These are phyloP conservation scores for Zaprionus tsacasi DNA, from an alignment of 1,140 invertebrate genomes.

Conservation along the genomic window DNA sequence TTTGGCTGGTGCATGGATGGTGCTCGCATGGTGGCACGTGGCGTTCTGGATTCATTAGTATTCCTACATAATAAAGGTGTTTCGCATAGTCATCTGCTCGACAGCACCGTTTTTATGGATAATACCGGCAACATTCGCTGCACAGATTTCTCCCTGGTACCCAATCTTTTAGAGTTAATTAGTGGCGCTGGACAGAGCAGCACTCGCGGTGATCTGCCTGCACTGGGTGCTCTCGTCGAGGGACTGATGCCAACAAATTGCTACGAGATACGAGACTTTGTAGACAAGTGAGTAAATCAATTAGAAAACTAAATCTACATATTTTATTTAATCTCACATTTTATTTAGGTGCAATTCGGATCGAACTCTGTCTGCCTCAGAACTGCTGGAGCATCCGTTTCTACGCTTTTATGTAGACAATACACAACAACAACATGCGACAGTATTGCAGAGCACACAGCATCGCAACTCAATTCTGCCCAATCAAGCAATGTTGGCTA, in stretches of 20 bases:
- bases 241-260: conserved; percentile 84
- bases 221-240: conserved; percentile 73
- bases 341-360: conserved; percentile 75
- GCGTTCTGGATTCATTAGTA: conserved; percentile 88
- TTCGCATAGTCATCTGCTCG: conserved; percentile 90
- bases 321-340: not conserved
- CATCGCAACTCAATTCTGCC: conserved; percentile 33
- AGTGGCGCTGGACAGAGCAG: conserved; percentile 80
- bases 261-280: conserved; percentile 89
- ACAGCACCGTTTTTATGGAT: conserved; percentile 88
- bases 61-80: conserved; percentile 92
- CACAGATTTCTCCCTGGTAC: conserved; percentile 89
- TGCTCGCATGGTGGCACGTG: conserved; percentile 85
- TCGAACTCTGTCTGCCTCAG: conserved; percentile 79
- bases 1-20: conserved; percentile 83
- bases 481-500: conserved; percentile 3
- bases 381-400: conserved; percentile 87
- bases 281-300: conserved; percentile 85
- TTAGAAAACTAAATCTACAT: not conserved
- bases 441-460: conserved; percentile 40
- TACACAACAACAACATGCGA: conserved; percentile 53
- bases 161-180: conserved; percentile 72
- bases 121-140: conserved; percentile 86
- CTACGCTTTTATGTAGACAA: conserved; percentile 84
- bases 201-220: conserved; percentile 72